Base-by-base conservation (phyloP, 2,888 invertebrate genomes). In the Drosophila subsilvestris region DNA sequence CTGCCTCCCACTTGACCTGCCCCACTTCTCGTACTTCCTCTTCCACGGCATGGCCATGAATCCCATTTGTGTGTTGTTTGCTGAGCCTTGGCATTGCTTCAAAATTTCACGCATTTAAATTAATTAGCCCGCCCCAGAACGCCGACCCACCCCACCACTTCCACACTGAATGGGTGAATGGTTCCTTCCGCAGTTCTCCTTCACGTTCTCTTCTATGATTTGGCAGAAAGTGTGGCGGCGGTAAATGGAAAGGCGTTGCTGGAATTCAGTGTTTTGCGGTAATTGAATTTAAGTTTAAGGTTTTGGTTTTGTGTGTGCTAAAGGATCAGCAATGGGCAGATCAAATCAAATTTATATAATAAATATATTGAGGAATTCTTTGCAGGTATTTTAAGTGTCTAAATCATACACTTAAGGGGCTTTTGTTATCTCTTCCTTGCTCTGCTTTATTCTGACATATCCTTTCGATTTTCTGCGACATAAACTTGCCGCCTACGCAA, bases 81-180 rank as follows among this genome's bases (percentile, higher is more conserved):
- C 54, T 54, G 25, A 59, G 56, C 63, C 78, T 62, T 49, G 78
- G 81, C 71, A 84, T 74, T 83, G 82, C 77, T 66, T 77, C 78
- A 55, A 78, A 83, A 86, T 86, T 84, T 85, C 69, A 82, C 78
- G 75, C 86, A 78, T 83, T 79, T 71, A 76, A 85, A 85, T 79
- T 80, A 85, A 85, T 85, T 85, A 85, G 79, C 69, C 68, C 32
- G 53, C 18, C 53, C 10, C 27, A 18, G 37, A 60, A 17, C 37
- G 22, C n/a, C 18, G 17, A 7, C 27, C 14, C 27, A 9, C 20
- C 1, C 5, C 14, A 0, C 14, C 32, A 0, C 37, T 12, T 4
- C 10, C 32, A 32, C 37, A 37, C 14, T 14, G 37, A 37, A 37
- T n/a, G 37, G 37, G n/a, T 37, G 37, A 37, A 37, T 37, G 37